Evolutionary conservation across 2,888 invertebrate genomes (phyloP).

Genomic region (Oxycera nigricornis): DNA sequence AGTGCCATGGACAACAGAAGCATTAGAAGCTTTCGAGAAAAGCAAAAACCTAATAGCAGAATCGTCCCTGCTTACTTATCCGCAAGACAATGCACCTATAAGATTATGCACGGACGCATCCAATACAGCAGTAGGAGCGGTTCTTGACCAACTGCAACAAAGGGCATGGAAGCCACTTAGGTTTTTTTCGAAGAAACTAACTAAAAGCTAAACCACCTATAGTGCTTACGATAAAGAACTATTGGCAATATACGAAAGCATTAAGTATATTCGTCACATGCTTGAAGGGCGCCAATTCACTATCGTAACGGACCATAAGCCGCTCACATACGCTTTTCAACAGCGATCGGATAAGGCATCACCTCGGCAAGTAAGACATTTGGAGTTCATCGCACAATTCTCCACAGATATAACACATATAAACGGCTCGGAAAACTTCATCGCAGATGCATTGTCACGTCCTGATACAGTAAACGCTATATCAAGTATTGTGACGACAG

Average conservation of each 20-base stretch:
- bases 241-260: conserved; percentile 53
- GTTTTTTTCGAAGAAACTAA: conserved; percentile 54
- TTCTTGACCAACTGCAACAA: neutral
- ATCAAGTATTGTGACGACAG: neutral
- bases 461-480: neutral
- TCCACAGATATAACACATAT: conserved; percentile 41
- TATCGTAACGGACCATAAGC: conserved; percentile 43
- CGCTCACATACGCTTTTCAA: conserved; percentile 50
- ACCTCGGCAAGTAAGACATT: conserved; percentile 54
- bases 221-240: conserved; percentile 57
- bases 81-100: neutral
- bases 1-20: neutral
- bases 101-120: conserved; percentile 1
- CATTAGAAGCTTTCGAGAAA: neutral
- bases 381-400: conserved; percentile 41
- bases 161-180: neutral
- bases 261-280: conserved; percentile 35
- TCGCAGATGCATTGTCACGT: conserved; percentile 32
- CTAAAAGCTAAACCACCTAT: conserved; percentile 53
- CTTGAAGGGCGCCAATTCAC: conserved; percentile 42
- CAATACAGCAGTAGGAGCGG: neutral
- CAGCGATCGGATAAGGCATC: conserved; percentile 51
- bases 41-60: neutral
- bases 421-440: conserved; percentile 31
- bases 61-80: neutral